These are phyloP conservation scores for Cebus imitator DNA, from an alignment of 2,113 vertebrate species.

Conservation along the genomic window DNA sequence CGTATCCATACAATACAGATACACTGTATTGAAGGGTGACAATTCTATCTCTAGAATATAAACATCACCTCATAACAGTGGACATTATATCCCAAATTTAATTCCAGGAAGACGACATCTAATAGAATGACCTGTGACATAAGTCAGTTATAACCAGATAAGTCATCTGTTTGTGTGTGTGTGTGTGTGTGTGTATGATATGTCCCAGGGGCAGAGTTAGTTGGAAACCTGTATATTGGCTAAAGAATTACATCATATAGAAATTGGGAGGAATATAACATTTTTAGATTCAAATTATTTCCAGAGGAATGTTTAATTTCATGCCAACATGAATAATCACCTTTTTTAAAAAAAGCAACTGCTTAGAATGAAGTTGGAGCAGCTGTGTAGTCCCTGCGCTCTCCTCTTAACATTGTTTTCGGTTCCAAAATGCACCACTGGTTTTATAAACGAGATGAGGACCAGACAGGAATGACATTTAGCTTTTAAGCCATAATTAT, in stretches of 20 bases:
- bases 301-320: not conserved
- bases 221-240: not conserved
- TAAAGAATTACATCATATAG: not conserved
- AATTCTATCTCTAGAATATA: not conserved
- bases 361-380: not conserved
- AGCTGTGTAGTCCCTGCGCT: not conserved
- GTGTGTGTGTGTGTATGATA: not conserved
- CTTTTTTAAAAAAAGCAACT: not conserved
- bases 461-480: not conserved
- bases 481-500: not conserved
- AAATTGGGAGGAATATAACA: not conserved
- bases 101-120: not conserved
- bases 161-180: not conserved
- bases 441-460: not conserved
- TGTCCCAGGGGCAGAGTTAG: not conserved
- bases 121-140: not conserved
- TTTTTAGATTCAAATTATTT: constrained; percentile 36
- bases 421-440: not conserved
- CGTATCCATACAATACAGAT: too few relatives aligned
- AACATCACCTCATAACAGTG: not conserved
- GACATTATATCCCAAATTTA: not conserved
- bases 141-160: not conserved
- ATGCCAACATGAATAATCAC: not conserved
- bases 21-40: not conserved
- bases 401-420: not conserved